phyloP scores from a whole-genome alignment of 2,888 invertebrate species.

The Protula sp. region DNA sequence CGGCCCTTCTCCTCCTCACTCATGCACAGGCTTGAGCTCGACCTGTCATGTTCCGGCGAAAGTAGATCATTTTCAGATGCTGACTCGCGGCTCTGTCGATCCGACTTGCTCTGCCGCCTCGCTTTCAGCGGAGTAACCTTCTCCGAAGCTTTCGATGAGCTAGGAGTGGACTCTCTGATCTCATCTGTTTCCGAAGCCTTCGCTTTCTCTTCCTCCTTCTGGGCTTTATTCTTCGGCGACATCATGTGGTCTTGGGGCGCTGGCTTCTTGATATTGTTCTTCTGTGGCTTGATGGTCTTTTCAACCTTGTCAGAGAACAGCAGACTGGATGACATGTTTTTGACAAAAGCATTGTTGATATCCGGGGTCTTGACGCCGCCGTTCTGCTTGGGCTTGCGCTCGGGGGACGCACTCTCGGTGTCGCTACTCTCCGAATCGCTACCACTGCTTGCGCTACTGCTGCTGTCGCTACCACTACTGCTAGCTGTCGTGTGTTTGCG shows the following conservation, averaged over 20 bases:
- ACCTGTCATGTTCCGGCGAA: no score
- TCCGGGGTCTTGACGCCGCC: no score
- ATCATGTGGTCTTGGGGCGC: no score
- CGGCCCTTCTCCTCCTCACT: neutral
- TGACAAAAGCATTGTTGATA: no score
- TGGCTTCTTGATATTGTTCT: no score
- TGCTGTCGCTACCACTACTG: neutral
- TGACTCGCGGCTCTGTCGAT: neutral
- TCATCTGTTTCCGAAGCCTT: neutral
- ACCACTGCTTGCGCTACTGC: neutral
- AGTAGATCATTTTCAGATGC: no score
- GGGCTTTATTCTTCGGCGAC: no score
- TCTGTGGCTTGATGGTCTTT: no score
- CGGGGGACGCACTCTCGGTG: neutral
- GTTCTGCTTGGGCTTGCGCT: neutral
- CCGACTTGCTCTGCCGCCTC: neutral
- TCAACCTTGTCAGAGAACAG: no score
- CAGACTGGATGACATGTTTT: no score
- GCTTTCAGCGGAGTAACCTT: neutral
- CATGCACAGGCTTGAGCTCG: no score
- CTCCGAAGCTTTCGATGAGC: neutral
- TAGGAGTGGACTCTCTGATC: no score
- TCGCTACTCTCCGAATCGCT: neutral
- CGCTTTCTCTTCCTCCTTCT: slow-evolving; percentile 2
- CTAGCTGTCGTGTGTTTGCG: neutral